A percentile compares a stretch with the other conserved stretches of the same genome.
Evolutionary conservation across 2,113 vertebrate genomes (phyloP).

Genomic region (Oncorhynchus gorbuscha): DNA sequence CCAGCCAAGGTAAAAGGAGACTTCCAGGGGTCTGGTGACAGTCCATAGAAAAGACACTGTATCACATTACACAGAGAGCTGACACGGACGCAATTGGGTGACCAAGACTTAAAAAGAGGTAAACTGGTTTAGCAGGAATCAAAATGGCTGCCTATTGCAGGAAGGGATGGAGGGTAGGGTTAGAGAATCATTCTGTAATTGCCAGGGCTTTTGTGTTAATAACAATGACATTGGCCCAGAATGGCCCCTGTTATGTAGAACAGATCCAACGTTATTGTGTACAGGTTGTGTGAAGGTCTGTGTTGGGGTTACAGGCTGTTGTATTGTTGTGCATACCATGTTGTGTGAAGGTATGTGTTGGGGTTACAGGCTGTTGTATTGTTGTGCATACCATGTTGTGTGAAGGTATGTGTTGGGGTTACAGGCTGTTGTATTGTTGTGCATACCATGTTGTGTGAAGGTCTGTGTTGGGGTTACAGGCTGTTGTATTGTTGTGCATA

Average conservation of each 20-base stretch:
- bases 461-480: no score
- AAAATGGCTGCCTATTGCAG: slow-evolving; percentile 1
- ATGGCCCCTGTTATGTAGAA: not conserved
- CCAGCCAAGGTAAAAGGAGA: slow-evolving; percentile 46
- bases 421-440: no score
- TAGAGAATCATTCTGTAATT: slow-evolving; percentile 39
- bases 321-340: no score
- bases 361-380: no score
- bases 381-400: no score
- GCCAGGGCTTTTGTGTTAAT: slow-evolving; percentile 76
- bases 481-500: no score
- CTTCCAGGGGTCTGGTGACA: slow-evolving; percentile 29
- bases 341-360: no score
- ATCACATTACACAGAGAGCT: slow-evolving; percentile 17
- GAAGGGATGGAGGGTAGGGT: no score
- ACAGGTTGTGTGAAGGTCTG: no score
- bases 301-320: no score
- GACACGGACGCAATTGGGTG: not conserved
- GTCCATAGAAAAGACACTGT: slow-evolving; percentile 38
- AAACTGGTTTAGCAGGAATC: slow-evolving; percentile 51
- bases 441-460: no score
- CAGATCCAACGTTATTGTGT: not conserved
- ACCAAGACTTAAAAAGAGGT: slow-evolving; percentile 16
- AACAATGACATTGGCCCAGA: not conserved
- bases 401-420: no score